These are phyloP conservation scores for Odontophorus gujanensis DNA, from an alignment of 2,113 vertebrate species.

Conservation along the genomic window DNA sequence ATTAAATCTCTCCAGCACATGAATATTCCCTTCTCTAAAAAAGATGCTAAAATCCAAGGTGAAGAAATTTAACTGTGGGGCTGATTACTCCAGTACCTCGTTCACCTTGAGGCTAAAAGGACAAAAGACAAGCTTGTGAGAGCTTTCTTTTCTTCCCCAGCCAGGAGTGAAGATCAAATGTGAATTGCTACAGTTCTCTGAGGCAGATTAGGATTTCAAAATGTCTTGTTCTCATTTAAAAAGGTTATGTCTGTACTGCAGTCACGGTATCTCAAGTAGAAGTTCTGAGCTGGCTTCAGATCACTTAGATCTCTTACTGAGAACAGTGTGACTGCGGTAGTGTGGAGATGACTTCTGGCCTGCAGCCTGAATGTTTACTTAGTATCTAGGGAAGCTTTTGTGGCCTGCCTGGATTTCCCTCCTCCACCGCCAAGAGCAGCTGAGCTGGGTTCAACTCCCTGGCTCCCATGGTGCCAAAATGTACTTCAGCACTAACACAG, in stretches of 20 bases:
- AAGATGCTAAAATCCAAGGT: background rate
- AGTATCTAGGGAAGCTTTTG: background rate
- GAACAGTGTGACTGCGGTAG: background rate
- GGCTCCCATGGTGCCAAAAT: rapidly evolving
- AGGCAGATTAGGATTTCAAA: background rate
- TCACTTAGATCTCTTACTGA: background rate
- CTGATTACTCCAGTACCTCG: background rate
- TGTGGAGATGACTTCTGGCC: rapidly evolving
- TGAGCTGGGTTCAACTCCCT: background rate
- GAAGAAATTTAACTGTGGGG: background rate
- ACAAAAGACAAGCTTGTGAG: background rate
- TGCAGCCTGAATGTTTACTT: background rate
- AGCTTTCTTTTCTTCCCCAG: background rate
- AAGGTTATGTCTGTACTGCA: background rate
- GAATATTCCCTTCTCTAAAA: background rate
- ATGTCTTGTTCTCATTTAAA: background rate
- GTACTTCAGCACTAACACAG: background rate
- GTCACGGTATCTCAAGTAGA: background rate
- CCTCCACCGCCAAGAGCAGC: background rate
- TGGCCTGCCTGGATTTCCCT: background rate
- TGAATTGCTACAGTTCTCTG: background rate
- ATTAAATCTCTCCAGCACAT: background rate
- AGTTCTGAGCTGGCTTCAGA: background rate
- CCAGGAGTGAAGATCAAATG: background rate
- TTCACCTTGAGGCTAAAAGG: background rate